Evolutionary conservation across 2,888 invertebrate genomes (phyloP).

Genomic region (Scotopteryx bipunctaria): DNA sequence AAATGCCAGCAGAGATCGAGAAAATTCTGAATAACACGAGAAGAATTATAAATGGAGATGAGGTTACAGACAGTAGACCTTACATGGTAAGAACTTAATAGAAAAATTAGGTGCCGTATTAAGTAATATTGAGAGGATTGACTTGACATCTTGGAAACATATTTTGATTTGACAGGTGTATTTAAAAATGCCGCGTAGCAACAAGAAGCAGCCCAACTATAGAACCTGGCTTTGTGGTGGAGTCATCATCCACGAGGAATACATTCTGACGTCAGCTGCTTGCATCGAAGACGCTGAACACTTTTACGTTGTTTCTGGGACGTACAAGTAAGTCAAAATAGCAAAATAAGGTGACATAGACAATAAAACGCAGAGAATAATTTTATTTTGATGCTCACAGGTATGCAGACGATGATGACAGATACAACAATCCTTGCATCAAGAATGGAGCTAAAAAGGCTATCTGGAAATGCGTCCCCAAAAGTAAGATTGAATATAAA

Average conservation of each 20-base stretch:
- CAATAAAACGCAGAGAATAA: too few species aligned
- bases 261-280: slow-evolving; percentile 70
- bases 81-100: slow-evolving; percentile 61
- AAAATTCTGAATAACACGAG: slow-evolving; percentile 57
- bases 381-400: slow-evolving; percentile 46
- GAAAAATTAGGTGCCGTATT: too few species aligned
- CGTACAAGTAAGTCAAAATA: slow-evolving; percentile 57
- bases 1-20: slow-evolving; percentile 52
- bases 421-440: slow-evolving; percentile 65
- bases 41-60: slow-evolving; percentile 64
- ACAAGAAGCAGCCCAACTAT: slow-evolving; percentile 54
- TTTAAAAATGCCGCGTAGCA: slow-evolving; percentile 59
- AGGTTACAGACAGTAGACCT: slow-evolving; percentile 60
- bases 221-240: slow-evolving; percentile 68
- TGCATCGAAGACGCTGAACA: slow-evolving; percentile 71
- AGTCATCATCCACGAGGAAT: slow-evolving; percentile 68
- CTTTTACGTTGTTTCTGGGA: slow-evolving; percentile 71
- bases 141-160: too few species aligned
- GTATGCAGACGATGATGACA: slow-evolving; percentile 65
- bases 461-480: slow-evolving; percentile 74
- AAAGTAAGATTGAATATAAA: slow-evolving; percentile 57
- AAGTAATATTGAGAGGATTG: too few species aligned
- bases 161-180: slow-evolving; percentile 51
- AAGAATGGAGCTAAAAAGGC: slow-evolving; percentile 75
- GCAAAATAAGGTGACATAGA: neutral